Evolutionary conservation across 2,888 invertebrate genomes (phyloP), one percentile per base, ranked within the genome.

Genomic region (Meiosimyza platycephala): DNA sequence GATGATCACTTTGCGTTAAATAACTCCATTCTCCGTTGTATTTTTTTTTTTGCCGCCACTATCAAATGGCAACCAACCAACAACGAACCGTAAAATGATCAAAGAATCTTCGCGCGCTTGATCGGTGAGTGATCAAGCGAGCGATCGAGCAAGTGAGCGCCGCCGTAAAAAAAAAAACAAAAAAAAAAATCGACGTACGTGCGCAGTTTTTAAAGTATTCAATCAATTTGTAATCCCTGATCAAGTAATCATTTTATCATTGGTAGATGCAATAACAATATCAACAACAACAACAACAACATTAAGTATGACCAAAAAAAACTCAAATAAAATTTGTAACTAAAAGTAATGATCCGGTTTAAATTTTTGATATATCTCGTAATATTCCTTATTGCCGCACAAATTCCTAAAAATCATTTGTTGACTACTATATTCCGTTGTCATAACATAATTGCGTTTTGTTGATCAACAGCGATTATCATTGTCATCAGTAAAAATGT

Each of bases 61-160:
- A 28, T 22, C 11, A 22, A 59, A 28, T 28, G 33, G 40, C 22
- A 28, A 60, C 28, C 60, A 33, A 11, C 60, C 60, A 40, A 60
- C 60, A n/a, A 84, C 81, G 81, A 77, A 84, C 82, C 85, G 82
- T 84, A 82, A 84, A 84, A 84, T 85, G 83, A 84, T 84, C 84
- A 84, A 84, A 84, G 84, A 81, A 83, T 82, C 84, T 85, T 85
- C 84, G 84, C 84, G 85, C 85, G 84, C 80, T 40, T 2, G 67
- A 57, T 16, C 28, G 50, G 18, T 50, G 47, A 22, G 48, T 22
- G 57, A 47, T 18, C 55, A 28, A 18, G 51, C 51, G 65, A 48
- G 7, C 9, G 40, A 40, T 40, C 40, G 40, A 40, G 7, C 40
- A 5, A 40, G 40, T 40, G 40, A 40, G 40, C 40, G 40, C 40